Conservation (phyloP, 2,113 vertebrate species). For the Prunella himalayana region DNA sequence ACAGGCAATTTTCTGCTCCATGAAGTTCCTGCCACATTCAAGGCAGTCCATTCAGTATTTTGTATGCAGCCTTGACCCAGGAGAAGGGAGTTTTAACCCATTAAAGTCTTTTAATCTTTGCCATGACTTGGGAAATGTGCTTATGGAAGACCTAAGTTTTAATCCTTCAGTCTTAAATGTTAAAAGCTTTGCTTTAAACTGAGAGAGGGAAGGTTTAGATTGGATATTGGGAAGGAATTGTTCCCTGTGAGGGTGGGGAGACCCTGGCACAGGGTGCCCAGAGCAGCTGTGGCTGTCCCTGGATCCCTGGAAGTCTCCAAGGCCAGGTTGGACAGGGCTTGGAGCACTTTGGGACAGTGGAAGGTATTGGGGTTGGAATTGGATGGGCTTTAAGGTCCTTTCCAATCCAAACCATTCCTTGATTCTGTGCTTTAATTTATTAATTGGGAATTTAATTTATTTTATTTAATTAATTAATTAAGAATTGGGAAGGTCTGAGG, state of each 20-base stretch:
- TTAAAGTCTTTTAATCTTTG: background rate
- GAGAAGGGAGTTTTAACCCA: background rate
- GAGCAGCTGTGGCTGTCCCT: background rate
- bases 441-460: too few relatives aligned
- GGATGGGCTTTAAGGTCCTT: background rate
- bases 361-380: background rate
- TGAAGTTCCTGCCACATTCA: background rate
- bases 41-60: background rate
- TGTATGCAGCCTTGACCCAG: background rate
- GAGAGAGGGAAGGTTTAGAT: background rate
- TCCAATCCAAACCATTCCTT: background rate
- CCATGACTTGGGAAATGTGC: background rate
- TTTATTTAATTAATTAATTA: background rate
- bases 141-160: background rate
- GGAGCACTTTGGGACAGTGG: fast-evolving
- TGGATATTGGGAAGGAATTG: fast-evolving
- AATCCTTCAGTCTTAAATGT: background rate
- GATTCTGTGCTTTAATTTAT: background rate
- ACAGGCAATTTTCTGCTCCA: fast-evolving
- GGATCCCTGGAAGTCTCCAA: background rate
- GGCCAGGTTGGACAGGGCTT: fast-evolving
- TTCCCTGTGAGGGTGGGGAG: fast-evolving
- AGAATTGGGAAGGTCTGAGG: background rate
- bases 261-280: background rate
- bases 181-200: background rate